Conservation (phyloP, 2,113 vertebrate genomes). For the Carassius auratus region DNA sequence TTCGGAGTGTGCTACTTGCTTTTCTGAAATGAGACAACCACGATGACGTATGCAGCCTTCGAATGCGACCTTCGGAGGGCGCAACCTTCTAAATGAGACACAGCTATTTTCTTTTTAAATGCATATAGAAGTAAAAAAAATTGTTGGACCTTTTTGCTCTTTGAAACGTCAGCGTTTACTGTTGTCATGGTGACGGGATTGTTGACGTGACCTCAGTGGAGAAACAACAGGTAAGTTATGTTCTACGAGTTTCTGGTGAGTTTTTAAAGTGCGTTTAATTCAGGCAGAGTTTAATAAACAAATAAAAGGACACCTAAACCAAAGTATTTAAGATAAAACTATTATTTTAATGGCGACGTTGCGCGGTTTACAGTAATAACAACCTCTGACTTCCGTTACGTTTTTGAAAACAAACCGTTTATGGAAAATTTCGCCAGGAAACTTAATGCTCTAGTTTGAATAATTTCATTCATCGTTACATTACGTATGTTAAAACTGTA, state of each 20-base stretch:
- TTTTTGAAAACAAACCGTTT: not conserved
- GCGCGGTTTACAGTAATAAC: not conserved
- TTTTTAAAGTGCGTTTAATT: not conserved
- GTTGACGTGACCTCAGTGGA: conserved; percentile 16
- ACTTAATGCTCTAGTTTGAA: not conserved
- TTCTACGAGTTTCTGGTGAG: not conserved
- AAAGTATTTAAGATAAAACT: not conserved
- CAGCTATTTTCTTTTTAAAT: too few species aligned
- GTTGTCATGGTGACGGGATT: conserved; percentile 41
- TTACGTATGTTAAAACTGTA: not conserved
- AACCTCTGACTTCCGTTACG: not conserved
- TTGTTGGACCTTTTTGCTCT: not conserved
- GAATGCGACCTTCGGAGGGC: too few species aligned
- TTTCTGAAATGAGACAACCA: too few species aligned
- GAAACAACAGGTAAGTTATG: not conserved
- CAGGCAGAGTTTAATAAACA: not conserved
- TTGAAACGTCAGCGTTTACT: not conserved
- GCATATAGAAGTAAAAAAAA: not conserved
- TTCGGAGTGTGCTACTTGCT: too few species aligned
- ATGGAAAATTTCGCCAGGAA: not conserved
- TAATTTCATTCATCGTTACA: not conserved
- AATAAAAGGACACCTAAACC: not conserved
- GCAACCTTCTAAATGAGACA: too few species aligned
- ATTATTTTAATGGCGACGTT: not conserved
- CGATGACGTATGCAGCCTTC: too few species aligned